Evolutionary conservation across 2,113 vertebrate species (phyloP), one percentile per base, ranked within the genome.

Genomic region (Haemorhous mexicanus): DNA sequence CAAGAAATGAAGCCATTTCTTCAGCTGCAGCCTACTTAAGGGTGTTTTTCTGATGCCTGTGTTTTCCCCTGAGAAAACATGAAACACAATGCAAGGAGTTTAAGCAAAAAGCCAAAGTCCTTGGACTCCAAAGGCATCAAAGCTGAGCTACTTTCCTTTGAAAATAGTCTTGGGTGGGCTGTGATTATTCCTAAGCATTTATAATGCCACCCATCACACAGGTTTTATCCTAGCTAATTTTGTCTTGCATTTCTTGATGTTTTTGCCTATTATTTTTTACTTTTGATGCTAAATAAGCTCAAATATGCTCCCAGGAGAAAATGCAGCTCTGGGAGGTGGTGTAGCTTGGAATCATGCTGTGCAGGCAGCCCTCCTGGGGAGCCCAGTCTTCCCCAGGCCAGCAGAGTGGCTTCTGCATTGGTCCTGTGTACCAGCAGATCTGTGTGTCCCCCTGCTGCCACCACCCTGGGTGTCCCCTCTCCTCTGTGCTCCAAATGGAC

Each of bases 51-150:
- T 92, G 64, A 88, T 87, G 80, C 84, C 26, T 87, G 21, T 75
- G 62, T 87, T 93, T 94, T 64, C 89, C 64, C 84, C 80, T 61
- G 93, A 92, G 91, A 94, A 94, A 94, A 90, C 59, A 91, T 81
- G 77, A 96, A 97, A 95, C 64, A 90, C 68, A 94, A 49, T 68
- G 44, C 76, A 90, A 92, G 43, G 43, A 93, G 86, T 92, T 93
- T 86, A 78, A 92, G 68, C 27, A 89, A 78, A 94, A 67, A 89
- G 24, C 32, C 27, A 11, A 90, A 93, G 47, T 84, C 91, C 64
- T 93, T 96, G 80, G 80, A 86, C 73, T 92, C 73, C 52, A 84
- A 93, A 97, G 68, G 80, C 84, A 94, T 95, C 94, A 97, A 93
- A 95, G 95, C 93, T 85, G 91, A 85, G 59, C 69, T 82, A 22